Evolutionary conservation across 2,113 vertebrate genomes (phyloP).

Genomic region (Dasyurus viverrinus): DNA sequence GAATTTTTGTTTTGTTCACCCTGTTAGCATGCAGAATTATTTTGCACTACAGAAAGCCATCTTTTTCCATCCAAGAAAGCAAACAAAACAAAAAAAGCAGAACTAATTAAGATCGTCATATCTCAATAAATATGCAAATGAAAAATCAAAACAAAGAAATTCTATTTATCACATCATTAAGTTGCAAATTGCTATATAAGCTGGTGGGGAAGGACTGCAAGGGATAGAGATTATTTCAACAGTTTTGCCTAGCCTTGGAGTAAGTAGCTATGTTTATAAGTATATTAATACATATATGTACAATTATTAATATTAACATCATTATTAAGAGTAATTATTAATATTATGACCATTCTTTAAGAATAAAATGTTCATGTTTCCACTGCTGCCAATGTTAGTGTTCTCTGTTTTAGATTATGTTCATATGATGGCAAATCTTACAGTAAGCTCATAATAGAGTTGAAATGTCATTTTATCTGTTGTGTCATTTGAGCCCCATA

Average conservation of each 20-base stretch:
- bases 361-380: not conserved
- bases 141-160: constrained; percentile 86
- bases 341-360: not conserved
- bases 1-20: constrained; percentile 41
- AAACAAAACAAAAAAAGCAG: constrained; percentile 77
- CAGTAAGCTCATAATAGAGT: not conserved
- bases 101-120: constrained; percentile 87
- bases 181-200: constrained; percentile 81
- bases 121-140: constrained; percentile 88
- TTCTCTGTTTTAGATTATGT: not conserved
- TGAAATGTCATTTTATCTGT: not conserved
- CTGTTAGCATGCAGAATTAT: constrained; percentile 61
- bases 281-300: not conserved
- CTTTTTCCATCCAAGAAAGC: constrained; percentile 74
- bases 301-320: not conserved
- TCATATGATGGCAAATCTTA: not conserved
- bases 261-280: not conserved
- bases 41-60: constrained; percentile 57
- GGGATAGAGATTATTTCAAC: constrained; percentile 40
- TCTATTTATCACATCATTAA: constrained; percentile 86
- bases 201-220: constrained; percentile 61
- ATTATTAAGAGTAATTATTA: not conserved
- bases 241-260: constrained; percentile 29
- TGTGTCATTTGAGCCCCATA: not conserved
- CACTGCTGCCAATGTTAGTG: not conserved